These are phyloP conservation scores for Hiodon tergisus DNA, from an alignment of 2,113 vertebrate species.

Conservation along the genomic window DNA sequence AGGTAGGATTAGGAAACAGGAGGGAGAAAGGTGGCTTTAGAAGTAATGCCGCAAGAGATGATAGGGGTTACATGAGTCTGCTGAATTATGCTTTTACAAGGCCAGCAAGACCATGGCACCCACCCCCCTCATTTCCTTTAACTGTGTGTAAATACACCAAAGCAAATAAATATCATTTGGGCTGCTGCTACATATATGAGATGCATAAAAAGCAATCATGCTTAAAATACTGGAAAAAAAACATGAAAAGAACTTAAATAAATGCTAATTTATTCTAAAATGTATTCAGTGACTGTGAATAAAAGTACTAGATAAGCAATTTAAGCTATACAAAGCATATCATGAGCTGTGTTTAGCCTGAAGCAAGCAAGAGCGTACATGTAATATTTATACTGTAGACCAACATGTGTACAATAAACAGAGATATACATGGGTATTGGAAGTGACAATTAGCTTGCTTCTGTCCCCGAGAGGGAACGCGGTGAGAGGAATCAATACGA, in stretches of 20 bases:
- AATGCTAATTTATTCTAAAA: constrained; percentile 15
- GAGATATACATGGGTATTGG: background rate
- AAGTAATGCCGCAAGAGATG: too few relatives aligned
- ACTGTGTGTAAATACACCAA: background rate
- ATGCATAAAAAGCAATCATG: constrained; percentile 2
- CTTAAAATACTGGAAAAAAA: background rate
- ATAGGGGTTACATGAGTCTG: too few relatives aligned
- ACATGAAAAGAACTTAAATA: constrained; percentile 4
- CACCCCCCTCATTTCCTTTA: too few relatives aligned
- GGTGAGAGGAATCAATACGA: background rate
- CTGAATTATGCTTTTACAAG: too few relatives aligned
- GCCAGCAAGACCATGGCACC: too few relatives aligned
- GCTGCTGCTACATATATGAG: background rate
- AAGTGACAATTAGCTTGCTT: background rate
- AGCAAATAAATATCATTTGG: background rate
- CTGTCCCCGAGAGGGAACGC: background rate
- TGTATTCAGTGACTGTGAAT: background rate
- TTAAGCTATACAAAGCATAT: background rate
- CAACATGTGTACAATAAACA: background rate
- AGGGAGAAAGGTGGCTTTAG: too few relatives aligned
- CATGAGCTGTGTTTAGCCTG: background rate
- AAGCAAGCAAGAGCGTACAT: background rate
- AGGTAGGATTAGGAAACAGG: too few relatives aligned
- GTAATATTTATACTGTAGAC: background rate
- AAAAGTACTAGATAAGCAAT: background rate